These are phyloP conservation scores for Phocoena phocoena DNA, from an alignment of 2,113 vertebrate species.

Conservation along the genomic window DNA sequence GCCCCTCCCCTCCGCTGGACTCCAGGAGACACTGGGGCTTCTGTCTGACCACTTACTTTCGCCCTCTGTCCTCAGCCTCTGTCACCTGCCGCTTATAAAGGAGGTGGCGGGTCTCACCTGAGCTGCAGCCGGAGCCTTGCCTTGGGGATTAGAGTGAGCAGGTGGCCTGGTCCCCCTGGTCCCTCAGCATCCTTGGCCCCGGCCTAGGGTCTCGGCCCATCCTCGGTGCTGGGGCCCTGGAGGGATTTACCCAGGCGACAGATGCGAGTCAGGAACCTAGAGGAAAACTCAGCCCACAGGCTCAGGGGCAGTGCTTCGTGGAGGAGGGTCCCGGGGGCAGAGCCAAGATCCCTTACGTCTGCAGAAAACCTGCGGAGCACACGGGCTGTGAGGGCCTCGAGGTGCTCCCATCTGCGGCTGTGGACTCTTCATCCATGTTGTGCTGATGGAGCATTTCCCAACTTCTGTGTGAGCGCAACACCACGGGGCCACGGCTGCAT, in stretches of 20 bases:
- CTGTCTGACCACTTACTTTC: not conserved
- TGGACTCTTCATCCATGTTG: too few species aligned
- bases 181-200: not conserved
- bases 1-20: not conserved
- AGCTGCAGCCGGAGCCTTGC: too few species aligned
- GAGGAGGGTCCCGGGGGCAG: not conserved
- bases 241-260: fast-evolving
- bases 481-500: fast-evolving
- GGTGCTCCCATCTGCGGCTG: not conserved
- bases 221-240: fast-evolving
- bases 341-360: not conserved
- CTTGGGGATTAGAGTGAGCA: not conserved
- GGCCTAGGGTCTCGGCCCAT: not conserved
- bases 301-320: fast-evolving
- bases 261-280: not conserved
- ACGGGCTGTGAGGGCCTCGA: fast-evolving
- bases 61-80: not conserved
- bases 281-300: not conserved
- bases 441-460: too few species aligned
- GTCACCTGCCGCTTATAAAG: not conserved
- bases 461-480: fast-evolving
- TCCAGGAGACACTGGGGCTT: not conserved
- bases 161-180: not conserved
- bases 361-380: not conserved
- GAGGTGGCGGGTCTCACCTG: not conserved